These are phyloP conservation scores for Chionoecetes opilio DNA, from an alignment of 1,140 invertebrate genomes.

Conservation along the genomic window DNA sequence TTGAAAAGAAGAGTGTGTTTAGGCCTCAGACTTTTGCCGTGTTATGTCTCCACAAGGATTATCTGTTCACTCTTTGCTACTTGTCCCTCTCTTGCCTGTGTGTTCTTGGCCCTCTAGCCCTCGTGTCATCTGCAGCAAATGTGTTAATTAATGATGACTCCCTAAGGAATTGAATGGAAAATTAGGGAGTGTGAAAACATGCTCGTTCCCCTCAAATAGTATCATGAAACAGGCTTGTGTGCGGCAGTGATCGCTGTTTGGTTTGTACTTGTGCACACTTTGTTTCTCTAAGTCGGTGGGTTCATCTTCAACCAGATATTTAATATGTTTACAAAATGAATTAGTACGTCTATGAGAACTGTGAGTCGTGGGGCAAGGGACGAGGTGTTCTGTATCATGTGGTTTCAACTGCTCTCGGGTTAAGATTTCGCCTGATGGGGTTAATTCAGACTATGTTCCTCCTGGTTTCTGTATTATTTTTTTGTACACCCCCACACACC, in stretches of 20 bases:
- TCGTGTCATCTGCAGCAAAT: not conserved
- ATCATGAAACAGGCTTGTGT: not conserved
- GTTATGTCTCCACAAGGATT: not conserved
- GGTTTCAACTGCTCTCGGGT: not conserved
- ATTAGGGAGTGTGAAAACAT: not conserved
- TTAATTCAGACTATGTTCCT: too few species aligned
- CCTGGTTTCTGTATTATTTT: too few species aligned
- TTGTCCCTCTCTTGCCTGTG: not conserved
- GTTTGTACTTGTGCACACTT: not conserved
- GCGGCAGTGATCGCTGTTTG: not conserved
- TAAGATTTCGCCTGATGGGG: too few species aligned
- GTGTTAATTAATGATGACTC: not conserved
- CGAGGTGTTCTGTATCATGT: not conserved
- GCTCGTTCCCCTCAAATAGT: too few species aligned
- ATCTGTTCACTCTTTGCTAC: constrained; percentile 20
- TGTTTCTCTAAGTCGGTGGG: not conserved
- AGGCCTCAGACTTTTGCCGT: not conserved
- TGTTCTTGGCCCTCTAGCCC: not conserved
- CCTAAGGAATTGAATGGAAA: not conserved
- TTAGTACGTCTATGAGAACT: not conserved
- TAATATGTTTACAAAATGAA: not conserved
- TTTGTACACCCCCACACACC: too few species aligned
- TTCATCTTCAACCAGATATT: not conserved
- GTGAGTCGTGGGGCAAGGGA: not conserved
- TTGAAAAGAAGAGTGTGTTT: not conserved